Percentiles rank a stretch among this genome's conserved stretches.
phyloP scores from a whole-genome alignment of 1,140 invertebrate species.

The Drosophila grimshawi region DNA sequence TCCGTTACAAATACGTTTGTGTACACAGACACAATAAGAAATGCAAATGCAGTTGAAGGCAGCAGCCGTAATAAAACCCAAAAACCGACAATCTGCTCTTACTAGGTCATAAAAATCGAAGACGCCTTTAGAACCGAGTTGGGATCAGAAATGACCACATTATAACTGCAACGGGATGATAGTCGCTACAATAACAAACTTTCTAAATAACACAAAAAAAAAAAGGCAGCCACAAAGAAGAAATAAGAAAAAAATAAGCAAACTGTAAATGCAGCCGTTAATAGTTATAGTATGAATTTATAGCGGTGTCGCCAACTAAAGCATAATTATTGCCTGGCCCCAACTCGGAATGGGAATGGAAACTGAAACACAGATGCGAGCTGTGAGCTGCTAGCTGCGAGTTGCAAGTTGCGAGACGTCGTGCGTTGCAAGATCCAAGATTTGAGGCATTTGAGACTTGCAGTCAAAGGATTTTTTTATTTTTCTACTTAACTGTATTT shows the following conservation, averaged over 20 bases:
- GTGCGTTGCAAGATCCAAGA: constrained; percentile 1
- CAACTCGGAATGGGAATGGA: constrained; percentile 27
- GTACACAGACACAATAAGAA: constrained; percentile 43
- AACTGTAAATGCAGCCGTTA: constrained; percentile 75
- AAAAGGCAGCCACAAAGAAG: constrained; percentile 1
- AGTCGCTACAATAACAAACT: constrained; percentile 37
- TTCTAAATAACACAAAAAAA: constrained; percentile 60
- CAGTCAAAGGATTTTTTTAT: constrained; percentile 41
- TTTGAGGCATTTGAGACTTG: constrained; percentile 9
- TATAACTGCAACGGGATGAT: constrained; percentile 17
- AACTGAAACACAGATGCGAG: constrained; percentile 11
- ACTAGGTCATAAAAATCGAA: constrained; percentile 56
- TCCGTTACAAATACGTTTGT: constrained; percentile 45
- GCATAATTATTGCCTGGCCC: constrained; percentile 72
- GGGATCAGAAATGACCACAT: neutral
- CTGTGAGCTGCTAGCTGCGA: constrained; percentile 27
- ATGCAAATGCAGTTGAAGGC: constrained; percentile 28
- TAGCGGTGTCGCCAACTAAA: constrained; percentile 74
- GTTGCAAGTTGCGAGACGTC: neutral
- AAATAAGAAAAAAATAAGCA: constrained; percentile 21
- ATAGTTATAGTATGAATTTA: constrained; percentile 50
- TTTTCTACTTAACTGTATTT: constrained; percentile 75
- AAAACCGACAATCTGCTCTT: neutral
- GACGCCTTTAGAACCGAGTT: constrained; percentile 40
- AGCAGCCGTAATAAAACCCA: neutral